Evolutionary conservation across 1,140 invertebrate species (phyloP).

Genomic region (Drosophila saltans): DNA sequence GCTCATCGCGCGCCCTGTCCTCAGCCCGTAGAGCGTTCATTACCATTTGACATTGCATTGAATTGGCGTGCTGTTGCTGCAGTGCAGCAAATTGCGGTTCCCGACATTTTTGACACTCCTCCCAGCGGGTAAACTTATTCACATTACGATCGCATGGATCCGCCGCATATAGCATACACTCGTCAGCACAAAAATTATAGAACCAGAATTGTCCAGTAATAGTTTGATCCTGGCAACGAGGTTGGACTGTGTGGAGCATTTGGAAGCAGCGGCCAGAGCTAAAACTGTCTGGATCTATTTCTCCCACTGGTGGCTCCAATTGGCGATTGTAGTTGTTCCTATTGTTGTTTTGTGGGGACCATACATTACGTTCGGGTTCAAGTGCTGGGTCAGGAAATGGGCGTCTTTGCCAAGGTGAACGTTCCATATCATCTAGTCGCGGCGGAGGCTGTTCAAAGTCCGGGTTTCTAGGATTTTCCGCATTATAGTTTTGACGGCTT

Average conservation of each 20-base stretch:
- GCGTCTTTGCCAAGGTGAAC: constrained; percentile 33
- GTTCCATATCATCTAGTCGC: constrained; percentile 42
- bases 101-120: constrained; percentile 57
- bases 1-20: constrained; percentile 29
- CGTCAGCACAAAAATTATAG: constrained; percentile 69
- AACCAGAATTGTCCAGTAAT: constrained; percentile 72
- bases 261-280: constrained; percentile 57
- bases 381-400: background rate
- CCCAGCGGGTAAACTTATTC: constrained; percentile 68
- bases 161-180: constrained; percentile 69
- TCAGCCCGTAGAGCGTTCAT: constrained; percentile 27
- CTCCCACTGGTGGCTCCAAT: background rate
- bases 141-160: constrained; percentile 69
- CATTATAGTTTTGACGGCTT: background rate
- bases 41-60: constrained; percentile 46
- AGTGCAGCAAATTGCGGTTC: constrained; percentile 39
- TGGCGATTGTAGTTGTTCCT: constrained; percentile 1
- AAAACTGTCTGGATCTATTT: constrained; percentile 15
- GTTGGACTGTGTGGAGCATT: constrained; percentile 39
- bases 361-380: background rate
- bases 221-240: constrained; percentile 49
- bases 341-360: constrained; percentile 13
- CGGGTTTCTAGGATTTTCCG: background rate
- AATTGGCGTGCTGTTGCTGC: constrained; percentile 20
- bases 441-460: constrained; percentile 25